phyloP scores from a whole-genome alignment of 2,888 invertebrate species.

The Erebia ligea region DNA sequence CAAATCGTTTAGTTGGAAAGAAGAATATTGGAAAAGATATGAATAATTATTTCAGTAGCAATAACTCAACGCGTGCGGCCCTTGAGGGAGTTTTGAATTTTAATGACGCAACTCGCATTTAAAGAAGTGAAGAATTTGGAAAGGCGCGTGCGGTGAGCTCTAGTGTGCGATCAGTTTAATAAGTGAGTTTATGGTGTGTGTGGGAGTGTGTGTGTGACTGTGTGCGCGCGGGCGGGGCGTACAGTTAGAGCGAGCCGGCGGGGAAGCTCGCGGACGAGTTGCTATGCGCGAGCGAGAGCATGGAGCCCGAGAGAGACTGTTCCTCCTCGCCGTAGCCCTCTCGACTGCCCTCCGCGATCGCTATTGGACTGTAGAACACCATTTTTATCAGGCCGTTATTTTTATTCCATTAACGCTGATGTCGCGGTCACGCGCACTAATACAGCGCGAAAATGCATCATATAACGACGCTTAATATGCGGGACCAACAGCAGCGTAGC shows the following conservation, averaged over 20 bases:
- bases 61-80: background rate
- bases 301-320: conserved; percentile 95
- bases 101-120: background rate
- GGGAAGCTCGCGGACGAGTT: conserved; percentile 97
- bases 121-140: background rate
- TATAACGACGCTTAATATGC: no score
- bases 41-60: background rate
- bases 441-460: background rate
- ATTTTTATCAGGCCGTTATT: conserved; percentile 6
- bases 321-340: conserved; percentile 96
- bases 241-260: conserved; percentile 87
- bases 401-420: background rate
- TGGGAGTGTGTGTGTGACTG: conserved; percentile 30
- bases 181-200: background rate
- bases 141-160: background rate
- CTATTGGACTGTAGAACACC: conserved; percentile 87
- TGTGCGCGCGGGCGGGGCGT: conserved; percentile 19
- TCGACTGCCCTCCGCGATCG: conserved; percentile 95
- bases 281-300: conserved; percentile 97
- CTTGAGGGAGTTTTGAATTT: background rate
- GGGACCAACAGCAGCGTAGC: no score
- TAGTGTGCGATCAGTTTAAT: background rate
- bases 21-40: no score
- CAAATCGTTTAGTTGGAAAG: no score
- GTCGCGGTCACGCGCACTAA: no score